These are phyloP conservation scores for Podargus strigoides DNA, from an alignment of 2,797 vertebrate species.

Conservation along the genomic window DNA sequence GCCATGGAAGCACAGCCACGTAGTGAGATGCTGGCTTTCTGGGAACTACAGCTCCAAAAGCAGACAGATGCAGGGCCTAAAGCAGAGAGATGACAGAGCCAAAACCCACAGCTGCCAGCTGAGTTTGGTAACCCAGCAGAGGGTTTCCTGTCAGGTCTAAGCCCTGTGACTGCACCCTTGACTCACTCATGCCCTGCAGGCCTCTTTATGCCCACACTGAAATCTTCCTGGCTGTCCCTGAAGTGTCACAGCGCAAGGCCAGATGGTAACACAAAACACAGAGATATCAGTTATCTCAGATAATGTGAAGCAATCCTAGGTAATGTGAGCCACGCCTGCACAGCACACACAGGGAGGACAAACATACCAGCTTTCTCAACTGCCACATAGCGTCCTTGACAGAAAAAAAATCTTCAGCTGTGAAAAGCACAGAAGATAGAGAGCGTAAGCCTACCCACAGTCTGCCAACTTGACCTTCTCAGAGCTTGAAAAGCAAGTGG, in stretches of 20 bases:
- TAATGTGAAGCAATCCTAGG: background rate
- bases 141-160: background rate
- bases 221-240: background rate
- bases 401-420: background rate
- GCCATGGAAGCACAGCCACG: background rate
- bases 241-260: background rate
- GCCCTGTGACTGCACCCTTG: background rate
- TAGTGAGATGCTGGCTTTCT: background rate
- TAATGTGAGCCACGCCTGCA: fast-evolving
- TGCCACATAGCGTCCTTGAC: background rate
- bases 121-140: background rate
- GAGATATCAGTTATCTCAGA: background rate
- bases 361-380: background rate
- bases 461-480: constrained; percentile 29
- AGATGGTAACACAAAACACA: background rate
- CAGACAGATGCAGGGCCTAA: background rate
- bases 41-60: background rate
- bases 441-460: background rate
- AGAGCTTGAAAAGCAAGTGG: constrained; percentile 9
- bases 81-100: background rate
- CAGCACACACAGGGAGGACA: background rate
- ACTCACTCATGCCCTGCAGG: background rate
- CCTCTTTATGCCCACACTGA: background rate
- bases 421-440: background rate
- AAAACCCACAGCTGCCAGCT: background rate